Percentiles rank a stretch among this genome's conserved stretches.
Conservation (phyloP, 2,888 invertebrate genomes). For the Deilephila elpenor region DNA sequence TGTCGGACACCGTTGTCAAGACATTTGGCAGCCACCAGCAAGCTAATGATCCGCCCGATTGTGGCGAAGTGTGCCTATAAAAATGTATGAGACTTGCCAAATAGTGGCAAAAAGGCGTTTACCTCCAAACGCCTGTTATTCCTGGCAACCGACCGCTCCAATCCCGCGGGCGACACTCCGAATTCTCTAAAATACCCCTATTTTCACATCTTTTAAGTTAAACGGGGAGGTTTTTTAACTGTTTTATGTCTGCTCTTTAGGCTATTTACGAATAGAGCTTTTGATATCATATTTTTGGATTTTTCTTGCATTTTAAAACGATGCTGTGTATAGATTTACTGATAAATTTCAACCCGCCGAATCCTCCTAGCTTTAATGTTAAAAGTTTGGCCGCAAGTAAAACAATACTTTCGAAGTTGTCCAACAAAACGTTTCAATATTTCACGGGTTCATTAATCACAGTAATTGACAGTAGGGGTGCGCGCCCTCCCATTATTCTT, state of each 20-base stretch:
- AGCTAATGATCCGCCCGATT: conserved; percentile 84
- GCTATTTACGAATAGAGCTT: not conserved
- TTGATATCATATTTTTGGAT: not conserved
- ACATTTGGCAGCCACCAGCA: conserved; percentile 83
- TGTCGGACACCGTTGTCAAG: conserved; percentile 61
- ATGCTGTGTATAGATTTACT: not conserved
- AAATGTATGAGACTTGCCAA: conserved; percentile 82
- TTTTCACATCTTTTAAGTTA: conserved; percentile 22
- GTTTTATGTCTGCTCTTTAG: not conserved
- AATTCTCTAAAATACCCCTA: conserved; percentile 2
- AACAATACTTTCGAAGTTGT: conserved; percentile 76
- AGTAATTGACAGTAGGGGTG: conserved; percentile 80
- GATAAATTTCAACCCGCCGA: not conserved
- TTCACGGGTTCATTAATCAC: conserved; percentile 81
- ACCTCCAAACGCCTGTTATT: conserved; percentile 59
- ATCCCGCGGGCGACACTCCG: conserved; percentile 20
- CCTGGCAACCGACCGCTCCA: conserved; percentile 63
- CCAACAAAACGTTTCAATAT: conserved; percentile 83
- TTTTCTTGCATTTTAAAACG: not conserved
- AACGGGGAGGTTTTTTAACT: not conserved
- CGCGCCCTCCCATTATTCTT: conserved; percentile 35
- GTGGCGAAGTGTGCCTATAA: conserved; percentile 83
- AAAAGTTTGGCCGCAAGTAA: conserved; percentile 54
- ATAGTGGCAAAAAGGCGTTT: conserved; percentile 79
- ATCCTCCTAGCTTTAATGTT: conserved; percentile 7